Percentiles rank a stretch among this genome's conserved stretches.
phyloP scores from a whole-genome alignment of 2,797 vertebrate genomes.

The Morus bassanus region DNA sequence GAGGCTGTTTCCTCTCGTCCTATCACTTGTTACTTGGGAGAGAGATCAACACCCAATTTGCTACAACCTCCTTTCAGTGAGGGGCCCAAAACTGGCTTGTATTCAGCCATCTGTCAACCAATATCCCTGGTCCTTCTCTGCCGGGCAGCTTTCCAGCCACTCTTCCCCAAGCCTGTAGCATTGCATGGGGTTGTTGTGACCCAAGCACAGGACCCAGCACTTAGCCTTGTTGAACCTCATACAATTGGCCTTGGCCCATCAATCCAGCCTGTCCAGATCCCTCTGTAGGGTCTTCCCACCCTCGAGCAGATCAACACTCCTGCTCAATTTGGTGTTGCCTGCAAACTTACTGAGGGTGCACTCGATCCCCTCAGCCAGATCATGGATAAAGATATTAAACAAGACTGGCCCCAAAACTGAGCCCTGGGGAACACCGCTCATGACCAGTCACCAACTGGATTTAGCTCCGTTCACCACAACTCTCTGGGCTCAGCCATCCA shows the following conservation, averaged over 20 bases:
- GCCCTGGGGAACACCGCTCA: background rate
- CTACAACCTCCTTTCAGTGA: too few relatives aligned
- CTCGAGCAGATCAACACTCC: background rate
- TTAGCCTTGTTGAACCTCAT: background rate
- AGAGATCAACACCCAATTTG: too few relatives aligned
- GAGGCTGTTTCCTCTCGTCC: too few relatives aligned
- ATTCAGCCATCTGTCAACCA: rapidly evolving
- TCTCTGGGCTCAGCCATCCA: too few relatives aligned
- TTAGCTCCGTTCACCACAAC: background rate
- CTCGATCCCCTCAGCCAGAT: rapidly evolving
- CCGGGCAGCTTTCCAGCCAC: background rate
- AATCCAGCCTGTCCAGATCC: background rate
- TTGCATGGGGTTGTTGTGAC: background rate
- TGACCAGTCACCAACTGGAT: rapidly evolving
- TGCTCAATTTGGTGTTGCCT: rapidly evolving
- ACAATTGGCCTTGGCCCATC: rapidly evolving
- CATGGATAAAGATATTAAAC: background rate
- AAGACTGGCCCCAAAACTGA: background rate
- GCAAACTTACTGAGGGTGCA: rapidly evolving
- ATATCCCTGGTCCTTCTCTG: background rate
- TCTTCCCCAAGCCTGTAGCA: background rate
- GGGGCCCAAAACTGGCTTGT: background rate
- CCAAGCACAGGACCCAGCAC: background rate
- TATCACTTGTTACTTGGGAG: too few relatives aligned
- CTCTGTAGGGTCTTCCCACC: background rate